These are phyloP conservation scores for Bellardia pandia DNA, from an alignment of 2,888 invertebrate genomes.

Conservation along the genomic window DNA sequence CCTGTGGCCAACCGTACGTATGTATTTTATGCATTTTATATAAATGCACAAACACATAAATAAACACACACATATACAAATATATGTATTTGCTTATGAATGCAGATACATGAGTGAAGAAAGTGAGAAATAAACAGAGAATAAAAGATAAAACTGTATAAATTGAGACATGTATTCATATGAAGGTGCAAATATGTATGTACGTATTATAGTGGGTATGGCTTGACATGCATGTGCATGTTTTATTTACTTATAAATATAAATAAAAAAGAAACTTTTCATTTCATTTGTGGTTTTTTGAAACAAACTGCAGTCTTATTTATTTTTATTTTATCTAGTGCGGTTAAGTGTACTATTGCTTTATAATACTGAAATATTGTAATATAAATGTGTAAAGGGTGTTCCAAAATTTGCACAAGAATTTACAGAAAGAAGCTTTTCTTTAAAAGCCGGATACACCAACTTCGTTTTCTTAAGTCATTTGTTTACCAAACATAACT, in stretches of 20 bases:
- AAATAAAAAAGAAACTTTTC: conserved; percentile 41
- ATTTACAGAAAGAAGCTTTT: no score
- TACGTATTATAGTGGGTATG: neutral
- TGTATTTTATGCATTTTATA: conserved; percentile 43
- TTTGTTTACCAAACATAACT: no score
- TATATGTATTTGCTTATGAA: neutral
- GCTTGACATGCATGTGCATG: conserved; percentile 6
- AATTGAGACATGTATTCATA: conserved; percentile 22
- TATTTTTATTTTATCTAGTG: conserved; percentile 6
- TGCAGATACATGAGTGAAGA: neutral
- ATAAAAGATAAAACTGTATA: conserved; percentile 37
- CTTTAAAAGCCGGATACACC: no score
- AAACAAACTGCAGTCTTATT: neutral
- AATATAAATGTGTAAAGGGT: neutral
- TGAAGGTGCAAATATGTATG: neutral
- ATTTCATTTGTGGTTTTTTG: conserved; percentile 40
- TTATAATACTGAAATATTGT: neutral
- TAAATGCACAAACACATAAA: neutral
- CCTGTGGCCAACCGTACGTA: conserved; percentile 57
- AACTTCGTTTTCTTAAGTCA: no score
- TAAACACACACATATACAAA: neutral
- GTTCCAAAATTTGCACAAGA: no score
- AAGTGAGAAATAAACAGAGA: conserved; percentile 15
- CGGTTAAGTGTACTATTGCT: neutral
- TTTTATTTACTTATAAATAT: neutral